Evolutionary conservation across 2,797 vertebrate species (phyloP).

Genomic region (Sebastes itinus): DNA sequence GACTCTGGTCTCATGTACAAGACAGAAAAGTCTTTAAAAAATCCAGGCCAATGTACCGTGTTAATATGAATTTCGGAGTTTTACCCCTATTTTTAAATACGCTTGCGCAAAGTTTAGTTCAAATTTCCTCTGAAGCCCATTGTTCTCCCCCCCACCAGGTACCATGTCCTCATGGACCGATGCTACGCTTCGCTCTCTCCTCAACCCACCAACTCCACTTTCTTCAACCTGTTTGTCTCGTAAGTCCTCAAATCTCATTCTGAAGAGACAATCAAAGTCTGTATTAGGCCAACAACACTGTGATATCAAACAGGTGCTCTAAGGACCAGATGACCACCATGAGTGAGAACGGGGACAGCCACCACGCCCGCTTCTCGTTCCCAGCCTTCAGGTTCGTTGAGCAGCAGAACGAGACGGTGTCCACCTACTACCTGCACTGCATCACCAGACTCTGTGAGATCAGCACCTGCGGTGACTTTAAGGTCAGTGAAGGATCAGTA

Average conservation of each 20-base stretch:
- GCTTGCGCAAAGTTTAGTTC: too few species aligned
- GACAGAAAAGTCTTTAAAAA: too few species aligned
- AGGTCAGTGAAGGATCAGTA: neutral
- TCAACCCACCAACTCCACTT: neutral
- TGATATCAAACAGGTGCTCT: neutral
- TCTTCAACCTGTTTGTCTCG: neutral
- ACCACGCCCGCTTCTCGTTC: neutral
- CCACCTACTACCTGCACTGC: neutral
- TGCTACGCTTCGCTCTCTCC: neutral
- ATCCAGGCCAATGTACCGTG: too few species aligned
- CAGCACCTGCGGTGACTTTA: neutral
- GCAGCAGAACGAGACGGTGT: neutral
- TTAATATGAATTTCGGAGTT: too few species aligned
- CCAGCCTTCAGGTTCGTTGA: neutral
- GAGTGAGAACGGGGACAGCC: neutral
- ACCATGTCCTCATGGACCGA: neutral
- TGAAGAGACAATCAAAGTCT: neutral
- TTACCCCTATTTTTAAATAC: too few species aligned
- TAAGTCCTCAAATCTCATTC: neutral
- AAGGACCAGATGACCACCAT: neutral
- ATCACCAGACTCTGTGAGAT: neutral
- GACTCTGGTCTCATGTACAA: neutral
- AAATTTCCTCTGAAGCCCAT: neutral
- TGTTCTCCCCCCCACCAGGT: neutral
- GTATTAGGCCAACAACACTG: rapidly evolving